Evolutionary conservation across 1,140 invertebrate species (phyloP), one percentile per base, ranked within the genome.

Genomic region (Hypothenemus hampei): DNA sequence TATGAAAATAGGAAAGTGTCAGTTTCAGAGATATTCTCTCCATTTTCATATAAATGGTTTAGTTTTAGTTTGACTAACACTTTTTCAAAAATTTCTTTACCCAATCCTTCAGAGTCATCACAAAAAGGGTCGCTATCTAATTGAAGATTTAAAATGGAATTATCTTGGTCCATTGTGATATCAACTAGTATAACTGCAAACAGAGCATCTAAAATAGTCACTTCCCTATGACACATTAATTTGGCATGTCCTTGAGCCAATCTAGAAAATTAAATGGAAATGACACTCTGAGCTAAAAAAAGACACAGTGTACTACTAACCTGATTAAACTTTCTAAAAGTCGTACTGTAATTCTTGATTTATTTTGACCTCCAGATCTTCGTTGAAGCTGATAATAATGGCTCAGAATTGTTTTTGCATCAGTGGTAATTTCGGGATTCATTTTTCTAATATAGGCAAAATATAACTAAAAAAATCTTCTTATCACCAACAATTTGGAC

Each of bases 301-400:
- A n/a, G n/a, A n/a, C n/a, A n/a, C n/a, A n/a, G n/a, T n/a, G n/a
- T n/a, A n/a, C n/a, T n/a, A n/a, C n/a, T n/a, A 73, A 81, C 77
- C 86, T 77, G 7, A 89, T 81, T 64, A 93, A 79, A 74, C 91
- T 93, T 64, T 95, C 90, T 24, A 94, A 73, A 63, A 94, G 78
- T 58, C 91, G 77, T 15, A 89, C 84, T 20, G 91, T 94, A n/a
- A 89, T 94, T 55, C 91, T 75, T 3, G 90, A 85, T 60, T 83
- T 81, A 73, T 85, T 86, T 61, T 85, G 76, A 23, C 74, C 65
- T 41, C 83, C 78, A 22, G 82, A 79, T 46, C 76, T 78, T 65
- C 91, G 76, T 68, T 92, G 90, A 48, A 77, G 76, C 69, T 87
- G 80, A 73, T 93, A 95, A 70, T 91, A 90, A 23, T 77, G 75